These are phyloP conservation scores for Hyperoplus lanceolatus DNA, from an alignment of 2,797 vertebrate species.

Conservation along the genomic window DNA sequence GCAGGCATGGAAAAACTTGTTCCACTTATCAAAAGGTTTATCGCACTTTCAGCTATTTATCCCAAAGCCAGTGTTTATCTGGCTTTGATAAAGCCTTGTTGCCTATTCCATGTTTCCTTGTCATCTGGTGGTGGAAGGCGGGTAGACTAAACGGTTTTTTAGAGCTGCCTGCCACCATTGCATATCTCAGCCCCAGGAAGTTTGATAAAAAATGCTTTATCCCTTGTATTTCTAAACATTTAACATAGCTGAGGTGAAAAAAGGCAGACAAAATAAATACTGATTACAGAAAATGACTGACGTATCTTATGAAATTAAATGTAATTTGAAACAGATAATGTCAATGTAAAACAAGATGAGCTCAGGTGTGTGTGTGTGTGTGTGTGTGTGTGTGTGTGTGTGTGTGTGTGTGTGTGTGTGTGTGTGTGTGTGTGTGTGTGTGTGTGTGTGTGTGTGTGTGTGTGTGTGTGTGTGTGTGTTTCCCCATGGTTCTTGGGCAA, in stretches of 20 bases:
- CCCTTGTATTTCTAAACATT: slow-evolving; percentile 29
- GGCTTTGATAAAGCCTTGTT: slow-evolving; percentile 41
- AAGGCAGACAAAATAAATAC: slow-evolving; percentile 1
- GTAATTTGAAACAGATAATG: slow-evolving; percentile 50
- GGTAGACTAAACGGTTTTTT: slow-evolving; percentile 48
- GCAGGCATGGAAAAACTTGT: slow-evolving; percentile 53
- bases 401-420: no score
- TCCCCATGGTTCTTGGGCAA: slow-evolving; percentile 70
- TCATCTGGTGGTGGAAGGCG: slow-evolving; percentile 9
- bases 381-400: slow-evolving; percentile 27
- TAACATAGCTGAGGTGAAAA: slow-evolving; percentile 29
- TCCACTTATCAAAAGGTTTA: slow-evolving; percentile 56
- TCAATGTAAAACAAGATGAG: slow-evolving; percentile 18
- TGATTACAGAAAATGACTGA: slow-evolving; percentile 32
- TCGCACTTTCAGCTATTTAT: slow-evolving; percentile 34
- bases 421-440: no score
- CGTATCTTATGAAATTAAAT: slow-evolving; percentile 17
- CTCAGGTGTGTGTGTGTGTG: slow-evolving; percentile 49
- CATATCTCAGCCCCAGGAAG: slow-evolving; percentile 49
- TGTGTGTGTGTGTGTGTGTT: neutral
- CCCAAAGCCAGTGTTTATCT: slow-evolving; percentile 46
- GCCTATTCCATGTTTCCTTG: slow-evolving; percentile 24
- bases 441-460: no score
- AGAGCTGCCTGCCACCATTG: slow-evolving; percentile 2
- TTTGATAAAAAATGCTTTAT: slow-evolving; percentile 56